Conservation (phyloP, 2,113 vertebrate genomes). For the Microcebus griseorufus region DNA sequence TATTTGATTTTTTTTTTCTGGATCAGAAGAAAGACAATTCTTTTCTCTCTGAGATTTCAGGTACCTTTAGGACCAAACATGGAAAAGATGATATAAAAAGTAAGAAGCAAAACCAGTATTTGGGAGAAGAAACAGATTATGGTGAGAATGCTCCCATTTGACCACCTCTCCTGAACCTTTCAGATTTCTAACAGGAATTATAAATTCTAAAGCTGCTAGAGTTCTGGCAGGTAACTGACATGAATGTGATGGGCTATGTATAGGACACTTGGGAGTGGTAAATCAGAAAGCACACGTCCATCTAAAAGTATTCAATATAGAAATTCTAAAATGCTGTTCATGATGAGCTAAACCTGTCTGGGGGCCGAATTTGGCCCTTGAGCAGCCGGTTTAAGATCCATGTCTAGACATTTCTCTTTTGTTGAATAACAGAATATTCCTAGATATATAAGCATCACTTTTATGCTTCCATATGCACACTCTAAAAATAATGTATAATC, state of each 20-base stretch:
- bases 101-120: not conserved
- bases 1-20: not conserved
- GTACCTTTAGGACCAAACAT: not conserved
- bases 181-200: not conserved
- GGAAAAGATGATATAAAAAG: not conserved
- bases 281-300: not conserved
- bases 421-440: not conserved
- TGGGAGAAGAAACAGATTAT: not conserved
- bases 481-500: not conserved
- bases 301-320: not conserved
- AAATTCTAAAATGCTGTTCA: not conserved
- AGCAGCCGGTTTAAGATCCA: not conserved
- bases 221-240: not conserved
- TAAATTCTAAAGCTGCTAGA: not conserved
- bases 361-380: not conserved
- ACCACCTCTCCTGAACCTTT: not conserved
- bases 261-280: not conserved
- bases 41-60: not conserved
- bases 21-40: not conserved
- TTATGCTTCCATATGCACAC: not conserved
- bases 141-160: not conserved
- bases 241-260: not conserved
- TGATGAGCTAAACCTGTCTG: not conserved
- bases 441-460: not conserved
- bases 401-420: not conserved